These are phyloP conservation scores for Grammomys surdaster DNA, from an alignment of 2,113 vertebrate species.

Conservation along the genomic window DNA sequence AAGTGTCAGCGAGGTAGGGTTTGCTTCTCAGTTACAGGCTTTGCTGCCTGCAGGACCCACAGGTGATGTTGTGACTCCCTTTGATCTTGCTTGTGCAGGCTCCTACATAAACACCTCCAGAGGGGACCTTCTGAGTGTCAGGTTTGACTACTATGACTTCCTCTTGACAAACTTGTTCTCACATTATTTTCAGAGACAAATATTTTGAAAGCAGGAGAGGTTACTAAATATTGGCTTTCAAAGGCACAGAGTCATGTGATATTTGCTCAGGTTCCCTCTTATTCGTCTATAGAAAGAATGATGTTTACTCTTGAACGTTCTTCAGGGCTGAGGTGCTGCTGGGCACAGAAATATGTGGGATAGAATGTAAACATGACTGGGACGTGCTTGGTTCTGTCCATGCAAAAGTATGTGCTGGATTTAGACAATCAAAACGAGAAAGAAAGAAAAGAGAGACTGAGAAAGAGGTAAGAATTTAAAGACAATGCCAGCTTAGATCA, in stretches of 20 bases:
- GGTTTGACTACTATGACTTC: conserved; percentile 65
- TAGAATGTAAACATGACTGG: conserved; percentile 81
- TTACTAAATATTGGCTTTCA: conserved; percentile 89
- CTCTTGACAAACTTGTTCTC: conserved; percentile 80
- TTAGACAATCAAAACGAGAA: conserved; percentile 33
- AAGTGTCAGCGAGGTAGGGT: neutral
- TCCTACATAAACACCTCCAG: neutral
- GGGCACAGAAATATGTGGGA: conserved; percentile 80
- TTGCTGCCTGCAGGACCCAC: neutral
- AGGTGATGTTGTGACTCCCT: neutral
- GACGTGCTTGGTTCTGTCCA: conserved; percentile 23
- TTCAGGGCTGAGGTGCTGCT: conserved; percentile 76
- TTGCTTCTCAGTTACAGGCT: neutral
- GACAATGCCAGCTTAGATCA: neutral
- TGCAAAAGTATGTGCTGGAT: conserved; percentile 61
- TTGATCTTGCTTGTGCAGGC: conserved; percentile 31
- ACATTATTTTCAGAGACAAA: conserved; percentile 84
- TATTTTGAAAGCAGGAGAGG: conserved; percentile 85
- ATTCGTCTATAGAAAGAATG: conserved; percentile 83
- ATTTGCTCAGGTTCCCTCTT: conserved; percentile 84
- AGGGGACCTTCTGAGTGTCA: neutral
- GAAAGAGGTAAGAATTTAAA: neutral
- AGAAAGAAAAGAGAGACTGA: neutral
- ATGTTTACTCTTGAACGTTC: conserved; percentile 83
- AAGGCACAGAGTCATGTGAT: conserved; percentile 78